Base-by-base conservation (phyloP, 2,888 invertebrate species). In the Sinopyrophorus schimmeli region DNA sequence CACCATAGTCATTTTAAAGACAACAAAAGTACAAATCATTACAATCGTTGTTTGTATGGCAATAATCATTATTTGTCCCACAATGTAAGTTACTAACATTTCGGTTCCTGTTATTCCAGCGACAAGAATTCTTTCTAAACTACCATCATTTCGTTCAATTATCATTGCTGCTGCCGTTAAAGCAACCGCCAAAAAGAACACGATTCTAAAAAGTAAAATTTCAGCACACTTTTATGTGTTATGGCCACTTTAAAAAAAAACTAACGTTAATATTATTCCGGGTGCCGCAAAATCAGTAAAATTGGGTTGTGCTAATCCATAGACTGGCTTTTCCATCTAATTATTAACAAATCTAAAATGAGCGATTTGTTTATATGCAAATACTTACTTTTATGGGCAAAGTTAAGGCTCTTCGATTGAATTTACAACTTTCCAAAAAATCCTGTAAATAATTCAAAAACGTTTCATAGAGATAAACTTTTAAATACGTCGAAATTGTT, bases 261-360 rank as follows among this genome's bases (percentile, higher is more conserved):
- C 83, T 82, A 69, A 89, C 88, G 91, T 91, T 34, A 95, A 73
- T 59, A 94, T 88, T 31, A 95, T 84, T 52, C 95, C 95, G 1
- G 95, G 95, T 1, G 94, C 94, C 48, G 94, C 93, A 68, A 95
- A 96, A 68, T 95, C 92, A 0, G 93, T 94, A 66, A 96, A 94
- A 66, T 89, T 89, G 0, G 93, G 90, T 40, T 83, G 76, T 15
- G 73, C 70, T 39, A 83, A 76, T 2, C 92, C 92, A 62, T 89
- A 92, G 28, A 92, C 74, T 0, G 92, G 91, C 0, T 76, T 66
- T 56, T 84, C 75, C 69, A 16, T 11, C 12, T 30, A 24, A 16
- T n/a, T 27, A 2, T 2, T 14, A 5, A 4, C 4, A 21, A 9
- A 1, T 26, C 11, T 5, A n/a, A n/a, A n/a, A n/a, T n/a, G n/a